Base-by-base conservation (phyloP, 2,113 vertebrate species). In the Hylia prasina region DNA sequence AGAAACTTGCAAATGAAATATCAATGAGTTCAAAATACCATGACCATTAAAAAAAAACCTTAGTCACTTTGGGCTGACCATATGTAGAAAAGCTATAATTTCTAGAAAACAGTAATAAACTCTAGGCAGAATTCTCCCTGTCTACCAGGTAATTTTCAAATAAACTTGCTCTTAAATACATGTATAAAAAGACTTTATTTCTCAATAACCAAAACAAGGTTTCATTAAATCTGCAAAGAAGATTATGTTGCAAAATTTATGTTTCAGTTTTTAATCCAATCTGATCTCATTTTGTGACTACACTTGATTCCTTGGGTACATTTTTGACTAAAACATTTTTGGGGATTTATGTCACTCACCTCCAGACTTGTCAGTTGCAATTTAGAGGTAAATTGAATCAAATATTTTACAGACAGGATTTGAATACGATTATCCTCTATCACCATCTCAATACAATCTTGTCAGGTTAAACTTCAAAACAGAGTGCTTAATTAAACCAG, bases 341-440 rank as follows among this genome's bases (percentile, higher is more conserved):
- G 27, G 17, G 33, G 2, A 93, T 40, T 50, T 87, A 53, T 18
- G 24, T 60, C 63, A 90, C n/a, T 21, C 12, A 73, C 39, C 27
- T 77, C 33, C 39, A 83, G 54, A 86, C 68, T 37, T 63, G 63
- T 71, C 66, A 82, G 48, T 22, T 64, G 30, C 37, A 92, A 92
- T 80, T 92, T 73, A 68, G 87, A 90, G 19, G 58, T 18, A 79
- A 90, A 66, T 94, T 83, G 86, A 82, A 90, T 91, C 42, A 96
- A 95, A 58, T 89, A 70, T 95, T 66, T 82, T 78, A 58, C 23
- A 78, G 58, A 81, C 78, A 87, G 51, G 56, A 68, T 90, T 54
- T 86, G 58, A 92, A 93, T 47, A 63, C 5, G 24, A 42, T 92
- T 87, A 63, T 30, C 58, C 17, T 90, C 60, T 69, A 54, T 50